phyloP scores from a whole-genome alignment of 2,797 vertebrate species.

The Corythornis leucogaster region DNA sequence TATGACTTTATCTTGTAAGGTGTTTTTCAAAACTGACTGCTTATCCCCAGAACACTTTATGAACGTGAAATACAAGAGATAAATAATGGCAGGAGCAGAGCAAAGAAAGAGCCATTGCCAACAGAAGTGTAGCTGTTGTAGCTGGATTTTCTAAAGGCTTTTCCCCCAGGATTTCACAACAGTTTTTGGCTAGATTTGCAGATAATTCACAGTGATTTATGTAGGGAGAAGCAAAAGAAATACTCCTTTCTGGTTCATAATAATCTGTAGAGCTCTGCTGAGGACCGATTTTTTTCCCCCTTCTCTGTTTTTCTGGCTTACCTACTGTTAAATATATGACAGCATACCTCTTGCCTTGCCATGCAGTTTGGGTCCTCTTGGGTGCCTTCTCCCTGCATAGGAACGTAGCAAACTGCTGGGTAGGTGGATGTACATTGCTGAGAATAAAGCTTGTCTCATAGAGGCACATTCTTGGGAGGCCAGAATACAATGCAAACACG shows the following conservation, averaged over 20 bases:
- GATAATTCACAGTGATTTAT: slow-evolving; percentile 58
- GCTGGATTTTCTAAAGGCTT: slow-evolving; percentile 10
- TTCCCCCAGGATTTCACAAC: slow-evolving; percentile 1
- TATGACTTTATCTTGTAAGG: slow-evolving; percentile 52
- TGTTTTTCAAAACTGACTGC: slow-evolving; percentile 63
- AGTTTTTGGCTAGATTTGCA: background rate
- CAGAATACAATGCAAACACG: background rate
- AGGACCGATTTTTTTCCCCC: background rate
- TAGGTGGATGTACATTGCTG: background rate
- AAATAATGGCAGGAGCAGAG: slow-evolving; percentile 33
- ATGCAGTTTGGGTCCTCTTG: background rate
- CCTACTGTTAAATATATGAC: slow-evolving; percentile 13
- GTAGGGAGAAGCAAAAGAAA: slow-evolving; percentile 33
- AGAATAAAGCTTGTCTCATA: background rate
- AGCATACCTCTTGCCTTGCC: background rate
- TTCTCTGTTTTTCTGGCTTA: background rate
- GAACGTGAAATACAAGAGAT: slow-evolving; percentile 21
- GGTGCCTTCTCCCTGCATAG: background rate
- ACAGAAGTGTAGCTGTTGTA: background rate
- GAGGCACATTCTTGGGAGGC: background rate
- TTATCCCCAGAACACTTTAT: slow-evolving; percentile 16
- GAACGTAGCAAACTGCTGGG: background rate
- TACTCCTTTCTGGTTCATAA: slow-evolving; percentile 20
- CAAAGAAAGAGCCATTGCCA: slow-evolving; percentile 5
- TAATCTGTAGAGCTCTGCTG: background rate